phyloP scores from a whole-genome alignment of 2,888 invertebrate species.

The Eupithecia subumbrata region DNA sequence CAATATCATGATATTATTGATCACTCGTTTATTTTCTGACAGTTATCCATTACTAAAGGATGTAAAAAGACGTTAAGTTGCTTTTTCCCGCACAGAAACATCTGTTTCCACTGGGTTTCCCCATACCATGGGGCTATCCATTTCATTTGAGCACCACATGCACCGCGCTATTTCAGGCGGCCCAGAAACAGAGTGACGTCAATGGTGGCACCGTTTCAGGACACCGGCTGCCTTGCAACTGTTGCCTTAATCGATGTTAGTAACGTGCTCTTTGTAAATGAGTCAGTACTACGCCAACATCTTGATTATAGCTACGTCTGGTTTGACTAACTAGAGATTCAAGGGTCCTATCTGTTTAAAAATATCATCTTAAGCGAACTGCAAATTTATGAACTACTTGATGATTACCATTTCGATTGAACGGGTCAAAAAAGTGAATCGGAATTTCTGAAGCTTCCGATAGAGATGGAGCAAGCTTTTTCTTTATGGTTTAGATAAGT shows the following conservation, averaged over 20 bases:
- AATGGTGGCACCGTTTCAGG: conserved; percentile 57
- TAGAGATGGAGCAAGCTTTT: background rate
- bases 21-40: background rate
- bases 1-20: background rate
- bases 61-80: background rate
- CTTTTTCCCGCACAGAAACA: background rate
- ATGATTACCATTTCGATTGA: background rate
- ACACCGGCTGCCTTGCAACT: conserved; percentile 35
- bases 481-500: background rate
- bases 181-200: conserved; percentile 77
- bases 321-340: background rate
- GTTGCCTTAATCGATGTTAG: conserved; percentile 23
- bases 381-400: background rate
- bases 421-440: background rate
- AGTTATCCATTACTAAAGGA: background rate
- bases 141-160: conserved; percentile 39
- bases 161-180: conserved; percentile 66
- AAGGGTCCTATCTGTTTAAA: background rate
- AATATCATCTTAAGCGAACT: background rate
- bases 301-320: background rate
- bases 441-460: background rate
- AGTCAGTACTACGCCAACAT: background rate
- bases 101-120: conserved; percentile 23
- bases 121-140: conserved; percentile 33
- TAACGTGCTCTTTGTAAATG: background rate